These are phyloP conservation scores for Nyctibius grandis DNA, from an alignment of 2,797 vertebrate species.

Conservation along the genomic window DNA sequence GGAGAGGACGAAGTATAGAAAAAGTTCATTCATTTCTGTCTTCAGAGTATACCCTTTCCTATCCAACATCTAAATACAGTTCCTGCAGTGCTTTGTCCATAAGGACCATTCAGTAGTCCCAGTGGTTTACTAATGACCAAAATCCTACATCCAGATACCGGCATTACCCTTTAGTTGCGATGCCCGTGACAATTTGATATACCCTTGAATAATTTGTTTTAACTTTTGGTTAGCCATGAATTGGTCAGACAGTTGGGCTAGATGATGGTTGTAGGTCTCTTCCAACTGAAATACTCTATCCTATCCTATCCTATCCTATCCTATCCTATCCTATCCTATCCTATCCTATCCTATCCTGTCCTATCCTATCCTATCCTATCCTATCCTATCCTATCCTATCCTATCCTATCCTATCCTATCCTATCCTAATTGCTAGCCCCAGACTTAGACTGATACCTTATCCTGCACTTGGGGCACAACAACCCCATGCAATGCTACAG, in stretches of 20 bases:
- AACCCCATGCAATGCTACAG: too few species aligned
- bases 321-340: background rate
- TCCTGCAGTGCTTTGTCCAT: background rate
- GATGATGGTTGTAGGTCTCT: rapidly evolving
- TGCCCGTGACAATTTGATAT: background rate
- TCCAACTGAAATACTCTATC: background rate
- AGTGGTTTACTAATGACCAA: background rate
- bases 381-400: background rate
- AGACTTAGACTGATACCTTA: background rate
- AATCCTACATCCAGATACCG: background rate
- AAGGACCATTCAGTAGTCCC: background rate
- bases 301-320: too few species aligned
- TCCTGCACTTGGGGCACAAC: too few species aligned
- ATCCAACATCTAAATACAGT: background rate
- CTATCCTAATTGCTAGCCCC: background rate
- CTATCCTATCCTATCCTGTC: background rate
- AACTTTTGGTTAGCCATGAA: background rate
- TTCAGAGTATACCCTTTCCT: background rate
- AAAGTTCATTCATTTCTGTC: background rate
- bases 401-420: background rate
- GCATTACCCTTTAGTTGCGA: rapidly evolving
- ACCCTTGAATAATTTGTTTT: background rate
- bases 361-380: background rate
- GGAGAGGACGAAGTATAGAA: background rate
- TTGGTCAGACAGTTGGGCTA: background rate